phyloP scores from a whole-genome alignment of 2,888 invertebrate species.

The Hypselothyrea guttata region DNA sequence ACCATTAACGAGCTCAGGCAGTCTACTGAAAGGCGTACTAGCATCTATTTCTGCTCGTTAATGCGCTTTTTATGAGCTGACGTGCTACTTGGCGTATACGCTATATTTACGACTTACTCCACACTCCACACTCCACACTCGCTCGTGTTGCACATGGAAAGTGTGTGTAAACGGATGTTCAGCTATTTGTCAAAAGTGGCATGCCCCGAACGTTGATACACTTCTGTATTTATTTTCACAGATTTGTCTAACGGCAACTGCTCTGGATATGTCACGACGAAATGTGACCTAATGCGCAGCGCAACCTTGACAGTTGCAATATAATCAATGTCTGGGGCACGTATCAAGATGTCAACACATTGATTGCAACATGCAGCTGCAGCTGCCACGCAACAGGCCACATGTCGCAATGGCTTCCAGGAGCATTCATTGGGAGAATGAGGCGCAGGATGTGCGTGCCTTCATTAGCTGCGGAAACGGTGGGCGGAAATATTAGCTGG shows the following conservation, averaged over 20 bases:
- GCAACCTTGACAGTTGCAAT: slow-evolving; percentile 53
- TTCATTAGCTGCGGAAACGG: slow-evolving; percentile 56
- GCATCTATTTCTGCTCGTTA: slow-evolving; percentile 14
- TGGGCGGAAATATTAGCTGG: slow-evolving; percentile 70
- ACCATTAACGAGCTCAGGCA: slow-evolving; percentile 18
- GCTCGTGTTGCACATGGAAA: slow-evolving; percentile 35
- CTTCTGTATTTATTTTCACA: slow-evolving; percentile 40
- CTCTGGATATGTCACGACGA: slow-evolving; percentile 19
- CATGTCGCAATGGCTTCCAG: slow-evolving; percentile 7
- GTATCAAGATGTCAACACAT: slow-evolving; percentile 54
- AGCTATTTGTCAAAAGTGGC: slow-evolving; percentile 37
- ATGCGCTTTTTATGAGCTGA: slow-evolving; percentile 54
- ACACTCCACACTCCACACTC: slow-evolving; percentile 11
- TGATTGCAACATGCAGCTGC: slow-evolving; percentile 59
- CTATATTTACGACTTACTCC: slow-evolving; percentile 34
- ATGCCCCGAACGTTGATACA: slow-evolving; percentile 35
- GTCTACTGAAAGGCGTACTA: background rate
- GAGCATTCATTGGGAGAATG: background rate
- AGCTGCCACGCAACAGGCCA: slow-evolving; percentile 23
- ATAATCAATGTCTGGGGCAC: slow-evolving; percentile 63
- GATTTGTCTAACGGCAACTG: slow-evolving; percentile 37
- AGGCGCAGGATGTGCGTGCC: slow-evolving; percentile 59
- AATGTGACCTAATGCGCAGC: slow-evolving; percentile 6
- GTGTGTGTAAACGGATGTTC: slow-evolving; percentile 13
- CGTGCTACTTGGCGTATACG: slow-evolving; percentile 31